These are phyloP conservation scores for Agrotis ipsilon DNA, from an alignment of 2,888 invertebrate genomes.

Conservation along the genomic window DNA sequence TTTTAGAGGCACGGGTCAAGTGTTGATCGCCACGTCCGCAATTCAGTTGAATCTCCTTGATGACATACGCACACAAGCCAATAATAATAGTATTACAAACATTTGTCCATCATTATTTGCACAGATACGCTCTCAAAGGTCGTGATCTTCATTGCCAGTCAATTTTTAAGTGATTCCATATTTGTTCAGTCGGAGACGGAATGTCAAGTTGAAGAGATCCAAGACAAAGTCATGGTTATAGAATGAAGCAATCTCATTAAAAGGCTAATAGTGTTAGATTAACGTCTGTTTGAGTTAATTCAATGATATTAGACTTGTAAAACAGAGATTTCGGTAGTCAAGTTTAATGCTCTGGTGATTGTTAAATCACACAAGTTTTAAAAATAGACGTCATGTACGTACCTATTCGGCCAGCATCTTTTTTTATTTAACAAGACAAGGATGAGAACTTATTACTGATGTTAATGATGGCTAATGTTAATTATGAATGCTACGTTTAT, in stretches of 20 bases:
- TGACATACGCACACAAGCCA: conserved; percentile 44
- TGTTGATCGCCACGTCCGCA: conserved; percentile 28
- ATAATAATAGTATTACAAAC: conserved; percentile 71
- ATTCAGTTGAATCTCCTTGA: conserved; percentile 45
- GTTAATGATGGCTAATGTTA: too few species aligned
- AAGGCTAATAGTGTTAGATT: conserved; percentile 25
- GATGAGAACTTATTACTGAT: too few species aligned
- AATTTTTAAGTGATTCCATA: conserved; percentile 76
- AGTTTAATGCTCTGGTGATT: neutral
- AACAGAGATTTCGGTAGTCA: neutral
- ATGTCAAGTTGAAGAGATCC: conserved; percentile 75
- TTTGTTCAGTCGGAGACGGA: conserved; percentile 72
- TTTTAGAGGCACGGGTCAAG: conserved; percentile 22
- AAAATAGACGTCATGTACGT: too few species aligned
- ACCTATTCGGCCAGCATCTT: too few species aligned
- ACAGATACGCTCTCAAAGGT: conserved; percentile 78
- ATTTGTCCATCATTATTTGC: conserved; percentile 80
- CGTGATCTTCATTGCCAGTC: conserved; percentile 77
- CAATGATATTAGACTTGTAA: neutral
- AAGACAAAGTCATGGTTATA: conserved; percentile 70
- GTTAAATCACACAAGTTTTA: too few species aligned
- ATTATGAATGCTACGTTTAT: neutral
- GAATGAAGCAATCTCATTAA: conserved; percentile 37
- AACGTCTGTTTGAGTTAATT: conserved; percentile 16
- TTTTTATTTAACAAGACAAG: conserved; percentile 3